Evolutionary conservation across 2,797 vertebrate species (phyloP).

Genomic region (Menidia menidia): DNA sequence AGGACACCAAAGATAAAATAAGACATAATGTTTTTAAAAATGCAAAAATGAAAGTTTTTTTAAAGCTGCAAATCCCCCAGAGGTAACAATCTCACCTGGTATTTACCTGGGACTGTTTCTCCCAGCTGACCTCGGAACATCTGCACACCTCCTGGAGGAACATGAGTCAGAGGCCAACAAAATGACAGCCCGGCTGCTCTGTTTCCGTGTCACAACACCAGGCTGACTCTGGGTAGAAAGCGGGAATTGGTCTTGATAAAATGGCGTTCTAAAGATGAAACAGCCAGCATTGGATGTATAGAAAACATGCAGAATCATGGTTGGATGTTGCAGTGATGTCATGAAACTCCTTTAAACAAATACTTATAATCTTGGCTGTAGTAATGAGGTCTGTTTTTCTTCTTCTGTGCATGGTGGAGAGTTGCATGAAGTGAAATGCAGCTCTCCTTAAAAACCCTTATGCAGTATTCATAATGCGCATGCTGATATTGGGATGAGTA

Average conservation of each 20-base stretch:
- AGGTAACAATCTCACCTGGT: conserved; percentile 11
- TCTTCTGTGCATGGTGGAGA: too few species aligned
- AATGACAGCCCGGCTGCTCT: conserved; percentile 16
- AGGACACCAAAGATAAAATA: background rate
- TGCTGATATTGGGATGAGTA: too few species aligned
- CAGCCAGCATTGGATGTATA: background rate
- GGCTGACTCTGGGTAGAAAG: conserved; percentile 22
- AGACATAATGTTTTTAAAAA: background rate
- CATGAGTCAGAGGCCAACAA: conserved; percentile 10
- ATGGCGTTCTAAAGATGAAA: background rate
- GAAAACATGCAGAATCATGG: too few species aligned
- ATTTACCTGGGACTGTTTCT: conserved; percentile 14
- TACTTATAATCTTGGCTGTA: too few species aligned
- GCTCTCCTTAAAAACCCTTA: too few species aligned
- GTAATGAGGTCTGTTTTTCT: too few species aligned
- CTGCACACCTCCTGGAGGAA: conserved; percentile 11
- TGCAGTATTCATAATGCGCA: too few species aligned
- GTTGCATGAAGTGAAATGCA: too few species aligned
- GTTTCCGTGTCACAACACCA: background rate
- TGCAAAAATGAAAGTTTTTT: background rate
- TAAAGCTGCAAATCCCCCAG: background rate
- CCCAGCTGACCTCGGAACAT: conserved; percentile 16
- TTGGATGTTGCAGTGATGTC: too few species aligned
- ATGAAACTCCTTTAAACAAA: too few species aligned
- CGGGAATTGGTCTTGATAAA: background rate